Conservation (phyloP, 2,888 invertebrate genomes). For the Nysson spinosus region DNA sequence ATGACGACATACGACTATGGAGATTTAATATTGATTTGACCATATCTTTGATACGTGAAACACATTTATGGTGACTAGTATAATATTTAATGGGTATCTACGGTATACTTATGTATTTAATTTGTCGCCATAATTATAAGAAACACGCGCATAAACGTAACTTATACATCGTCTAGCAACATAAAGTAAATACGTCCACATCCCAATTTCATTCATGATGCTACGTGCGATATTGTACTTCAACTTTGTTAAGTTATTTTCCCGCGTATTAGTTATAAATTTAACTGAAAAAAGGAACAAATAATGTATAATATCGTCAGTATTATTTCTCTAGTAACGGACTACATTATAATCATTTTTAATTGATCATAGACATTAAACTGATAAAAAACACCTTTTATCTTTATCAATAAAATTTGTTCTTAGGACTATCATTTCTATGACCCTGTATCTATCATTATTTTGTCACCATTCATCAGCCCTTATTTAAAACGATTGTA, state of each 20-base stretch:
- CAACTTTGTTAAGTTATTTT: slow-evolving; percentile 60
- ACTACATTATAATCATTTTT: slow-evolving; percentile 60
- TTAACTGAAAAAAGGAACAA: slow-evolving; percentile 47
- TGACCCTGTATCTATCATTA: slow-evolving; percentile 35
- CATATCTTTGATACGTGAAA: slow-evolving; percentile 62
- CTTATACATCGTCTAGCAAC: slow-evolving; percentile 22
- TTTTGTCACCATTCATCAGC: slow-evolving; percentile 11
- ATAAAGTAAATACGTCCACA: slow-evolving; percentile 25
- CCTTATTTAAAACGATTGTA: background rate
- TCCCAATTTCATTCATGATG: slow-evolving; percentile 25
- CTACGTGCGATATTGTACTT: slow-evolving; percentile 50
- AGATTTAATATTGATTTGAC: slow-evolving; percentile 47
- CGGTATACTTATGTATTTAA: slow-evolving; percentile 64
- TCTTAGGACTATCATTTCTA: slow-evolving; percentile 61
- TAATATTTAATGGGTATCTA: slow-evolving; percentile 66
- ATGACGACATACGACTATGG: slow-evolving; percentile 29
- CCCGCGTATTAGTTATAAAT: slow-evolving; percentile 41
- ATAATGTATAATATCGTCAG: slow-evolving; percentile 65
- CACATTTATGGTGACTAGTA: slow-evolving; percentile 64
- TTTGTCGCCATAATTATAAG: slow-evolving; percentile 56
- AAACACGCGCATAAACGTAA: slow-evolving; percentile 27
- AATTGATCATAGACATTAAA: slow-evolving; percentile 59
- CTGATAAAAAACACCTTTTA: slow-evolving; percentile 53
- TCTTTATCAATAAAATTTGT: slow-evolving; percentile 64
- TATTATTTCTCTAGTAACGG: slow-evolving; percentile 64